Evolutionary conservation across 2,113 vertebrate species (phyloP).

Genomic region (Pycnonotus jocosus): DNA sequence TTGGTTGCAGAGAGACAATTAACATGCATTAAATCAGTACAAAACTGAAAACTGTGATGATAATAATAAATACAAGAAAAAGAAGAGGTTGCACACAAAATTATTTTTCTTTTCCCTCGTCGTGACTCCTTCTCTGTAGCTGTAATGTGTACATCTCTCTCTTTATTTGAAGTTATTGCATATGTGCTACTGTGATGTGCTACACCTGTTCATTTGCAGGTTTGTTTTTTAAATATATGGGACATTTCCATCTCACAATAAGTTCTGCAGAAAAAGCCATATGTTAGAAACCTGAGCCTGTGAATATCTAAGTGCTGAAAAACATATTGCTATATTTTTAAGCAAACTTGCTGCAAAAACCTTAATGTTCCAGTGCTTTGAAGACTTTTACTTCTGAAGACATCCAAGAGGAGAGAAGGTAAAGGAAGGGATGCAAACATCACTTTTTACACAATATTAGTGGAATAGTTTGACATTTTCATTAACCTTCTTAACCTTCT

Average conservation of each 20-base stretch:
- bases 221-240: background rate
- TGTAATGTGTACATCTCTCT: background rate
- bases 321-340: background rate
- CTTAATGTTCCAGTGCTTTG: background rate
- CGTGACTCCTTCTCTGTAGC: background rate
- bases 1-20: background rate
- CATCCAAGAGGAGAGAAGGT: background rate
- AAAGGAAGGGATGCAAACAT: background rate
- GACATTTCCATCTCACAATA: background rate
- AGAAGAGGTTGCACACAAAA: background rate
- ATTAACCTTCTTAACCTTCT: background rate
- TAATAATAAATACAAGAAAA: background rate
- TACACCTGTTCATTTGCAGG: background rate
- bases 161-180: background rate
- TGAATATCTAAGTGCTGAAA: background rate
- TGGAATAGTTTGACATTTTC: background rate
- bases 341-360: background rate
- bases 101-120: background rate
- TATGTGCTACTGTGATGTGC: background rate
- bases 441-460: background rate
- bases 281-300: background rate
- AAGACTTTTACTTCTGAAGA: background rate
- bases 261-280: background rate
- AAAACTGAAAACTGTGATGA: background rate
- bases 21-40: background rate